Percentiles rank a stretch among this genome's conserved stretches.
Conservation (phyloP, 2,113 vertebrate species). For the Rhipidura dahli region DNA sequence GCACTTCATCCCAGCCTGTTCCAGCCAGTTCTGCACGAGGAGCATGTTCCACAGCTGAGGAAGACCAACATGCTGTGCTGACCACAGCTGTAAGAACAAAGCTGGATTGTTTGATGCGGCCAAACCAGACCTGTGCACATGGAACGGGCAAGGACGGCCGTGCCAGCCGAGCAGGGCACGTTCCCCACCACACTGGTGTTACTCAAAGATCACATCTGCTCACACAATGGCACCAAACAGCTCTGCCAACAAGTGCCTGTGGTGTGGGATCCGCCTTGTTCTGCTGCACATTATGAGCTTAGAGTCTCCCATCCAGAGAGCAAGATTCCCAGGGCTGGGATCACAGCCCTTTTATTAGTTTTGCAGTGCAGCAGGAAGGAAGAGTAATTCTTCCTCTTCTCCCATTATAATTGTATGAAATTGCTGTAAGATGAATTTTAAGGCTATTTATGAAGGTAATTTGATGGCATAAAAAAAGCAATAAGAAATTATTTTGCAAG, state of each 20-base stretch:
- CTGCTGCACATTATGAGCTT: not conserved
- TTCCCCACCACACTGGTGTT: not conserved
- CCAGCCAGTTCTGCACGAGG: not conserved
- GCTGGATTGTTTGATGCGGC: not conserved
- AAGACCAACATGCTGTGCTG: not conserved
- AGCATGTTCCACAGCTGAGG: not conserved
- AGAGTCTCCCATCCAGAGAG: not conserved
- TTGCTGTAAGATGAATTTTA: conserved; percentile 8
- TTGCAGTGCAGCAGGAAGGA: conserved; percentile 30
- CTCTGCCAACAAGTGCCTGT: conserved; percentile 26
- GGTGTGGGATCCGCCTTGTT: conserved; percentile 7
- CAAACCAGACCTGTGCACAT: not conserved
- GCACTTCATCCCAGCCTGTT: not conserved
- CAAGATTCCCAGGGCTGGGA: conserved; percentile 26
- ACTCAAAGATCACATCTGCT: conserved; percentile 23
- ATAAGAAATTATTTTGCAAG: conserved; percentile 54
- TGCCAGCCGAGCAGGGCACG: not conserved
- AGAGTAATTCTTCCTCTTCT: conserved; percentile 24
- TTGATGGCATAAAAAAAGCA: conserved; percentile 39
- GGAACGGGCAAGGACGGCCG: not conserved
- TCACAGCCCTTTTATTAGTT: conserved; percentile 23
- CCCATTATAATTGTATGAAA: not conserved
- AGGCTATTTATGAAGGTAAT: conserved; percentile 53
- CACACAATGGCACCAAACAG: conserved; percentile 22
- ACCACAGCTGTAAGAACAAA: conserved; percentile 19